Evolutionary conservation across 53 echinoderm and acorn worm genomes (phyloP), one percentile per base, ranked within the genome.

Genomic region (Astropecten irregularis): DNA sequence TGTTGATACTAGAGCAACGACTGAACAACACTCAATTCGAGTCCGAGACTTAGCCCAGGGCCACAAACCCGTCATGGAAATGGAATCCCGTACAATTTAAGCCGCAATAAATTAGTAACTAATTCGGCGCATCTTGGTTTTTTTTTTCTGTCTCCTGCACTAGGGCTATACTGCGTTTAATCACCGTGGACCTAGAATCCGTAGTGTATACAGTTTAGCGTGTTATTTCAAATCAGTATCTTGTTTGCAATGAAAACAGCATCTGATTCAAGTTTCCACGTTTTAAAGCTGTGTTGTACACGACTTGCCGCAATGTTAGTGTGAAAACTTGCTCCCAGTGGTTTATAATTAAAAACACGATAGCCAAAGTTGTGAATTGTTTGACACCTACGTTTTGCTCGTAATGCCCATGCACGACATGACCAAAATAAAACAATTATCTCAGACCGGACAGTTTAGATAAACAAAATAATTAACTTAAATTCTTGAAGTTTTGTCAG

Each of bases 61-160:
- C 32, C 6, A 35, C 2, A 38, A 42, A 40, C 22, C 30, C 79
- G 60, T 47, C 57, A 79, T 62, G 7, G 44, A 79, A 62, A 79
- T 44, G 28, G 57, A 62, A 79, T 44, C 60, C 44, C 32, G 60
- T 30, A 79, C 61, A 62, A 62, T 79, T 61, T 79, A 79, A 79
- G 79, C 79, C 79, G 30, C 25, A 56, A 79, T 79, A 79, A 79
- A 79, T 79, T 79, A 79, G 79, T 79, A 61, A 79, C 61, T 79
- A 79, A 79, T 79, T 79, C 79, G 9, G 27, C 61, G 74, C 22
- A 57, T 52, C 51, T 32, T 71, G n/a, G n/a, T n/a, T n/a, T n/a
- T 51, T 30, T 67, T n/a, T 67, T 18, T 46, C 25, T 58, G 5
- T 1, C 4, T 29, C 27, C 28, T 25, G 30, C 59, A 27, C 25